These are phyloP conservation scores for Drosophila guanche DNA, from an alignment of 1,140 invertebrate genomes.

Conservation along the genomic window DNA sequence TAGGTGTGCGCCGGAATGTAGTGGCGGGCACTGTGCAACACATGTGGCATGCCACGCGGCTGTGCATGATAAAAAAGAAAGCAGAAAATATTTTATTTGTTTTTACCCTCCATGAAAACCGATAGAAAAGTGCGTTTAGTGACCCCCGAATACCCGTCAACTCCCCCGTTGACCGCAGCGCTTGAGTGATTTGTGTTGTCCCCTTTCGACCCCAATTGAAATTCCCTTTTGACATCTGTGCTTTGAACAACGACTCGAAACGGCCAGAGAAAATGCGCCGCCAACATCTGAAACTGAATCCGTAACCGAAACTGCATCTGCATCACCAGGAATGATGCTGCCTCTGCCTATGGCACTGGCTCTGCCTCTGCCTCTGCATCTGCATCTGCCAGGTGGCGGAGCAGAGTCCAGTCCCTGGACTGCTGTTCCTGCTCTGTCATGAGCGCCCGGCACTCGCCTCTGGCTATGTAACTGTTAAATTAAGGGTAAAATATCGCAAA, in stretches of 20 bases:
- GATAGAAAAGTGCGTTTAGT: constrained; percentile 46
- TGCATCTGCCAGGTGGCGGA: no score
- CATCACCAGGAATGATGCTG: constrained; percentile 8
- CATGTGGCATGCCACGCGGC: constrained; percentile 54
- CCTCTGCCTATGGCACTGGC: constrained; percentile 3
- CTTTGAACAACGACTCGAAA: constrained; percentile 3
- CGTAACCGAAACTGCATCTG: constrained; percentile 30
- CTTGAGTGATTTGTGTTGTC: constrained; percentile 56
- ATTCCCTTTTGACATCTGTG: constrained; percentile 3
- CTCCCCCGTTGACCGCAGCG: constrained; percentile 70
- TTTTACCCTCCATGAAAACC: constrained; percentile 6
- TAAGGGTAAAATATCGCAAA: constrained; percentile 84
- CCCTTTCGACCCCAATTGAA: constrained; percentile 19
- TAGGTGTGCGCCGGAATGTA: constrained; percentile 15
- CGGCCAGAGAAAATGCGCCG: constrained; percentile 53
- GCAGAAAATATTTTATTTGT: constrained; percentile 5
- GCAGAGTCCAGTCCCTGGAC: constrained; percentile 9
- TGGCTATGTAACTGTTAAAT: constrained; percentile 77
- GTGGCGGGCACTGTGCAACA: constrained; percentile 20
- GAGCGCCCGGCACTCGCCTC: constrained; percentile 53
- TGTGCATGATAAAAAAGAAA: constrained; percentile 31
- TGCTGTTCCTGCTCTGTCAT: constrained; percentile 7
- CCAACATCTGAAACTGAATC: constrained; percentile 24
- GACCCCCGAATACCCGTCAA: constrained; percentile 25
- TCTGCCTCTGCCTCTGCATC: no score